Evolutionary conservation across 2,797 vertebrate genomes (phyloP).

Genomic region (Lutra lutra): DNA sequence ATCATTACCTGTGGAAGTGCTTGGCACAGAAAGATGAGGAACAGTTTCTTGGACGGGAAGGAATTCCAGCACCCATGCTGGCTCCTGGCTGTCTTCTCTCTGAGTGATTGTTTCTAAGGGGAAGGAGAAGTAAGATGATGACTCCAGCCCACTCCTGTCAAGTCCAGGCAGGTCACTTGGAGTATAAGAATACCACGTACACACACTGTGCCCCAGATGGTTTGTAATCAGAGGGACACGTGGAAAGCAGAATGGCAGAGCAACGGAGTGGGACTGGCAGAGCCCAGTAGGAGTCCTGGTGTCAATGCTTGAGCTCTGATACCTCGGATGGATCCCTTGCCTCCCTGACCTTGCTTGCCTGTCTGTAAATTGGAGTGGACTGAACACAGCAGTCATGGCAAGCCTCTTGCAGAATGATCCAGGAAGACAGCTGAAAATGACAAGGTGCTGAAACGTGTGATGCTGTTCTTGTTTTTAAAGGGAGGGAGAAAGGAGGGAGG

Average conservation of each 20-base stretch:
- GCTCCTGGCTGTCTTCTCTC: not conserved
- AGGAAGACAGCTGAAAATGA: not conserved
- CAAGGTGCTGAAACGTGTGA: not conserved
- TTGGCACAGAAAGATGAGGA: not conserved
- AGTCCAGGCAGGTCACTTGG: not conserved
- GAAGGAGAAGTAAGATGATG: not conserved
- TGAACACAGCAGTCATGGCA: rapidly evolving
- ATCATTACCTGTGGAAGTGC: not conserved
- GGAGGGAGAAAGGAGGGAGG: not conserved
- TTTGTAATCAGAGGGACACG: not conserved
- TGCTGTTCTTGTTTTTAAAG: not conserved
- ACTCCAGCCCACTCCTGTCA: not conserved
- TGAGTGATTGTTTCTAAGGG: not conserved
- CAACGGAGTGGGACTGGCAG: not conserved
- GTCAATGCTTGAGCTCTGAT: not conserved
- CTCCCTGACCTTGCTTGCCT: no score
- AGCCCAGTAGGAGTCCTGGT: not conserved
- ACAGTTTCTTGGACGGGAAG: not conserved
- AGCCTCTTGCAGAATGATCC: not conserved
- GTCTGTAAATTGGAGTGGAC: not conserved
- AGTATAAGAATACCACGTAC: not conserved
- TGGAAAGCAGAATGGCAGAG: not conserved
- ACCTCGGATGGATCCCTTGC: not conserved
- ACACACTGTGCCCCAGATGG: not conserved
- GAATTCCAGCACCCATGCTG: not conserved